phyloP scores from a whole-genome alignment of 92 coral and sea anemone genomes.

The Virgularia gustaviana region DNA sequence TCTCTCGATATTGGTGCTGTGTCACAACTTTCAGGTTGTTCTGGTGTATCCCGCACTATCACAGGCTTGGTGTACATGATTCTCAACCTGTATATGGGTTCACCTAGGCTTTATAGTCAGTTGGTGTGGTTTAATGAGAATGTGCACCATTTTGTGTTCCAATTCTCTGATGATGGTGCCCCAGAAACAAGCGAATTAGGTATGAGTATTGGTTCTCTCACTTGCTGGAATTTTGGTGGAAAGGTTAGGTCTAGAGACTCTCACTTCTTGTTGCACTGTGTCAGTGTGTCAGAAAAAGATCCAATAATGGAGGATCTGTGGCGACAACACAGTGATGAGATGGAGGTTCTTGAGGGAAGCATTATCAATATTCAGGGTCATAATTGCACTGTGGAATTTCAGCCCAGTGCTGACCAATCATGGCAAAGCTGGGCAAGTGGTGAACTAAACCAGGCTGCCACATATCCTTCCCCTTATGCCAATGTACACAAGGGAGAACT shows the following conservation, averaged over 20 bases:
- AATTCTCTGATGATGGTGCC: no score
- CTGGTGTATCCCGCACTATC: constrained; percentile 52
- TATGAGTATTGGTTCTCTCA: constrained; percentile 49
- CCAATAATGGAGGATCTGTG: constrained; percentile 56
- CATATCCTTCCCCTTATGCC: constrained; percentile 7
- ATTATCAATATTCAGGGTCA: constrained; percentile 37
- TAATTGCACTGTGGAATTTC: constrained; percentile 59
- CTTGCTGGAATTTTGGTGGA: constrained; percentile 44
- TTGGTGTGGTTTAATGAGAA: constrained; percentile 26
- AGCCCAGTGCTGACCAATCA: constrained; percentile 58
- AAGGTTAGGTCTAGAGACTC: constrained; percentile 5
- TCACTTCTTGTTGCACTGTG: constrained; percentile 17
- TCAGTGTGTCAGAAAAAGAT: constrained; percentile 53
- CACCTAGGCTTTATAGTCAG: background rate
- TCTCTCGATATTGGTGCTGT: constrained; percentile 50
- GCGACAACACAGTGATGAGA: constrained; percentile 54
- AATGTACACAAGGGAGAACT: constrained; percentile 35
- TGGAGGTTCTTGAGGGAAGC: constrained; percentile 49
- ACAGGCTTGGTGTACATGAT: constrained; percentile 14
- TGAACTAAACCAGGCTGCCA: constrained; percentile 1
- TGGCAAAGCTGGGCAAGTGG: constrained; percentile 66
- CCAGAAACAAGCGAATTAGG: constrained; percentile 47
- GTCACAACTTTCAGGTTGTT: constrained; percentile 32
- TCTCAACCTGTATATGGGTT: background rate
- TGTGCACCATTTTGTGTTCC: constrained; percentile 8